phyloP scores from a whole-genome alignment of 2,888 invertebrate species.

The Chymomyza procnemis region DNA sequence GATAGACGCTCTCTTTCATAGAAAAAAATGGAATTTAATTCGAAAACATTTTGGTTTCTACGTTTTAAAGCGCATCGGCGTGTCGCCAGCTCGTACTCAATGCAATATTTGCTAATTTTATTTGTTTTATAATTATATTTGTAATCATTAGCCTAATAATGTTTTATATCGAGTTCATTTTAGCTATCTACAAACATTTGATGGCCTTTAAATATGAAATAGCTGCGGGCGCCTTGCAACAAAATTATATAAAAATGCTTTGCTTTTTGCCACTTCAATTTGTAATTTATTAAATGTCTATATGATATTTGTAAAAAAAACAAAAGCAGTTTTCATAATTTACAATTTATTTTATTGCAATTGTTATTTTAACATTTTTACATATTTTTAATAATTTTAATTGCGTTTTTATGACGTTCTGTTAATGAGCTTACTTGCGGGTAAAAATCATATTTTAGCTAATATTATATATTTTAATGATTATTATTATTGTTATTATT shows the following conservation, averaged over 20 bases:
- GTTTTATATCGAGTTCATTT: slow-evolving; percentile 36
- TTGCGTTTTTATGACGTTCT: slow-evolving; percentile 1
- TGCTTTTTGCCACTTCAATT: not conserved
- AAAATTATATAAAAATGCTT: slow-evolving; percentile 19
- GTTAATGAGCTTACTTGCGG: not conserved
- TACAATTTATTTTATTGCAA: slow-evolving; percentile 1
- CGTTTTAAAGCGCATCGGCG: not conserved
- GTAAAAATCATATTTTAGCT: not conserved
- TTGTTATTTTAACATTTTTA: slow-evolving; percentile 41
- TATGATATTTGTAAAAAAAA: no score
- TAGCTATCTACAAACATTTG: slow-evolving; percentile 14
- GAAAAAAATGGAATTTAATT: no score
- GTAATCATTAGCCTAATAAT: slow-evolving; percentile 35
- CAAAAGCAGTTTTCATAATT: not conserved
- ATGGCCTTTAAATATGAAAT: slow-evolving; percentile 17
- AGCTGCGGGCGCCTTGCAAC: slow-evolving; percentile 27
- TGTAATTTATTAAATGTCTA: slow-evolving; percentile 14
- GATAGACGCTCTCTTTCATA: no score
- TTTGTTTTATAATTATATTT: slow-evolving; percentile 36
- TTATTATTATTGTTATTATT: slow-evolving; percentile 32
- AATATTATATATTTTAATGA: not conserved
- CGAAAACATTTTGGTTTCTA: not conserved
- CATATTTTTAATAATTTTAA: slow-evolving; percentile 21
- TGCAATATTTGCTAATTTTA: not conserved
- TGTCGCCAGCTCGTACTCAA: not conserved